Base-by-base conservation (phyloP, 2,797 vertebrate species). In the Gymnopithys bicolor region DNA sequence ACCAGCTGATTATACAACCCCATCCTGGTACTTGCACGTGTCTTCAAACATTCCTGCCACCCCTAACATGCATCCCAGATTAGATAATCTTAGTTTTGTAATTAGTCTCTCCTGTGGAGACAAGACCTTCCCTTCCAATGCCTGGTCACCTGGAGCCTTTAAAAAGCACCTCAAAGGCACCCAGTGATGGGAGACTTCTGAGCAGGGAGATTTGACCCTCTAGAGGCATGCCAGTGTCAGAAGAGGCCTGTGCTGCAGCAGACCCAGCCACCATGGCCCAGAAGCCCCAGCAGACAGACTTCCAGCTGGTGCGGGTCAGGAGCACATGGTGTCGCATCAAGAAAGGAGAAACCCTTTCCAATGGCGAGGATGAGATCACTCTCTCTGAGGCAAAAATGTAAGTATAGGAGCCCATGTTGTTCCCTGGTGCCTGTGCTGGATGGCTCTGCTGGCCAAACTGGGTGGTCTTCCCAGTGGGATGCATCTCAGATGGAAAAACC, bases 331-430 rank as follows among this genome's bases (percentile, higher is more conserved):
- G 91, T 69, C 83, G 98, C 17, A 76, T 97, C 91, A 95, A 95
- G 62, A 96, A 95, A 67, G 97, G 96, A 94, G 95, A 93, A 97
- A 87, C 24, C 43, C 91, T 77, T 63, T 95, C 67, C 35, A 51
- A 52, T 28, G 73, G 62, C 10, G 60, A 97, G 78, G 89, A 95
- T 8, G 53, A 89, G 49, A 91, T 97, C 37, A 95, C 87, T 52
- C 92, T 98, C 35, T 98, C 98, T 2, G 91, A 98, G 87, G 98
- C 98, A 69, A 98, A 98, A 97, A 98, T 99, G 98, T 98, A 85
- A 98, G 98, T 98, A 96, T 22, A 16, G 28, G 64, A 84, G 39
- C 51, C 17, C 46, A 5, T 0, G 2, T 7, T 48, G 27, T 7
- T 35, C 8, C 0, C 9, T 35, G 39, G 22, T 0, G 1, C 17